Evolutionary conservation across 2,797 vertebrate genomes (phyloP), one percentile per base, ranked within the genome.

Genomic region (Rhyacichthys aspro): DNA sequence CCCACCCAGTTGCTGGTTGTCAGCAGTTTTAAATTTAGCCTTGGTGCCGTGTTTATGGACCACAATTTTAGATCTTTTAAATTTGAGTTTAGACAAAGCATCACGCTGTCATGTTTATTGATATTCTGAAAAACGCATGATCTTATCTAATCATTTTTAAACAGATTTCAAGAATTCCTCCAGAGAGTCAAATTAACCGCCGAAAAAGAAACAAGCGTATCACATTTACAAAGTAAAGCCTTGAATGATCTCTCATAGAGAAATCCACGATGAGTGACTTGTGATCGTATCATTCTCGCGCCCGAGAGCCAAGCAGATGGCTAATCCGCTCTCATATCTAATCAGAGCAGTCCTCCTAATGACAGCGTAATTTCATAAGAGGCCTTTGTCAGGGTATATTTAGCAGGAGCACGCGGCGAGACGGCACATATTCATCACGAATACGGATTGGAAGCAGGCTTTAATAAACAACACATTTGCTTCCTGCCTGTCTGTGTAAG

Each of bases 381-480:
- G 75, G 75, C 74, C 76, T 86, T 89, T 87, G 83, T 90, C 62
- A 83, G 53, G 9, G 63, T 76, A 80, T 74, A 79, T 79, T 85
- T 74, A 75, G 82, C 74, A 83, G 72, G 72, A 74, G 75, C 77
- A 72, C 52, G 74, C 58, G 66, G 75, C 11, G 64, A 65, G 70
- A 80, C 77, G 16, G 54, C 28, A 66, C 66, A 78, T 70, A 84
- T 86, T 83, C 76, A 88, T 86, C 86, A 86, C 70, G 59, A 56
- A 70, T 56, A 17, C 71, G 81, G 69, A 84, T 80, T 88, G 79
- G 79, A 88, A 86, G 73, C 80, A 86, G 84, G 68, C 80, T 54
- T 75, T 76, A 84, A 87, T 88, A 86, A 86, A 82, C 67, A 79
- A 83, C 88, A 86, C 86, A 79, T 86, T 89, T 84, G 85, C 73